Percentiles rank a stretch among this genome's conserved stretches.
Conservation (phyloP, 2,113 vertebrate genomes). For the Zosterops hypoxanthus region DNA sequence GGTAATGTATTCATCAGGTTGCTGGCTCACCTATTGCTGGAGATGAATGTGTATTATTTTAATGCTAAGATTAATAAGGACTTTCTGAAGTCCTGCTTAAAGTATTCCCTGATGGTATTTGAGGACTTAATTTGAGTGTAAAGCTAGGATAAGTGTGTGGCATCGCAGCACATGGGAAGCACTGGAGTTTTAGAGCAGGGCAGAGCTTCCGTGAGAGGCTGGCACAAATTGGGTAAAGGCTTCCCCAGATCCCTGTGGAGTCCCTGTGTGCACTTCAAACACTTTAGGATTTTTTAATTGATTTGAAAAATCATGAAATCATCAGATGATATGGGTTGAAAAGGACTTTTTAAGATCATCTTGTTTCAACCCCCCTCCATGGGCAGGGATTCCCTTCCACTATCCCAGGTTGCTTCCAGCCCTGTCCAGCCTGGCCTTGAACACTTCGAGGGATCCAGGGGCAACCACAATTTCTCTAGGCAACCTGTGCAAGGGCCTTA, state of each 20-base stretch:
- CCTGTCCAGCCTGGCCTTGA: accelerated
- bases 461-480: neutral
- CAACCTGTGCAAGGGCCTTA: accelerated
- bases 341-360: neutral
- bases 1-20: neutral
- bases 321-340: accelerated
- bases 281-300: neutral
- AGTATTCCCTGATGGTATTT: neutral
- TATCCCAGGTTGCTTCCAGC: accelerated
- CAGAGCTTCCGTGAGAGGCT: neutral
- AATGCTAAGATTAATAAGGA: neutral
- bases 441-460: neutral
- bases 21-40: neutral
- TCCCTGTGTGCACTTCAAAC: neutral
- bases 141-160: neutral
- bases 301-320: neutral
- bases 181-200: neutral
- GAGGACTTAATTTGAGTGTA: neutral
- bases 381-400: neutral
- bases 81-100: neutral
- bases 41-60: neutral
- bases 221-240: neutral
- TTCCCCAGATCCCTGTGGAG: neutral
- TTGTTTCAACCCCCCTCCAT: accelerated
- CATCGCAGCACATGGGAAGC: accelerated